phyloP scores from a whole-genome alignment of 92 coral and sea anemone genomes.

The Palythoa caribaeorum region DNA sequence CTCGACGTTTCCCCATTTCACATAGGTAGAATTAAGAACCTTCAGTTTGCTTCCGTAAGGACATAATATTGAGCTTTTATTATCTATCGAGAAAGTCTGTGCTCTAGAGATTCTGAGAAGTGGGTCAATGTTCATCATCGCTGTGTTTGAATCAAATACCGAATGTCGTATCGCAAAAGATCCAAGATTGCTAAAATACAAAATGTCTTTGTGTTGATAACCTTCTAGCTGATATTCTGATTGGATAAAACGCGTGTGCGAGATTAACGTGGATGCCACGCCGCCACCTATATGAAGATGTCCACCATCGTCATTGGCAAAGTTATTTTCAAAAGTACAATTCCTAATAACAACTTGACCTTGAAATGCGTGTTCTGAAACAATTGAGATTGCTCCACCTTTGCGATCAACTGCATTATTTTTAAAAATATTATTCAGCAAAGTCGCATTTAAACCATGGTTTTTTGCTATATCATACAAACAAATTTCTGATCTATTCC shows the following conservation, averaged over 20 bases:
- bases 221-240: background rate
- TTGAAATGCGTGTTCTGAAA: constrained; percentile 33
- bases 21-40: constrained; percentile 30
- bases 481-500: constrained; percentile 17
- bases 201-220: constrained; percentile 22
- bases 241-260: background rate
- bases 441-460: background rate
- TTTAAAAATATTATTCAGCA: background rate
- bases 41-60: constrained; percentile 27
- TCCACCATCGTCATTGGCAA: constrained; percentile 28
- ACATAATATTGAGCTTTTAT: background rate
- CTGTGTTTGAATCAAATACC: constrained; percentile 17
- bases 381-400: constrained; percentile 25
- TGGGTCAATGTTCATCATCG: constrained; percentile 9
- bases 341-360: background rate
- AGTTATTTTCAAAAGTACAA: constrained; percentile 15
- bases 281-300: constrained; percentile 23
- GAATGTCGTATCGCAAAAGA: background rate
- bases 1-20: constrained; percentile 26
- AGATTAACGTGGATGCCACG: background rate
- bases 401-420: constrained; percentile 16
- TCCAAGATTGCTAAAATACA: constrained; percentile 26
- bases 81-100: constrained; percentile 1
- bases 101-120: constrained; percentile 26
- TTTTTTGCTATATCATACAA: background rate